Evolutionary conservation across 2,888 invertebrate genomes (phyloP).

Genomic region (Caenorhabditis sp.): DNA sequence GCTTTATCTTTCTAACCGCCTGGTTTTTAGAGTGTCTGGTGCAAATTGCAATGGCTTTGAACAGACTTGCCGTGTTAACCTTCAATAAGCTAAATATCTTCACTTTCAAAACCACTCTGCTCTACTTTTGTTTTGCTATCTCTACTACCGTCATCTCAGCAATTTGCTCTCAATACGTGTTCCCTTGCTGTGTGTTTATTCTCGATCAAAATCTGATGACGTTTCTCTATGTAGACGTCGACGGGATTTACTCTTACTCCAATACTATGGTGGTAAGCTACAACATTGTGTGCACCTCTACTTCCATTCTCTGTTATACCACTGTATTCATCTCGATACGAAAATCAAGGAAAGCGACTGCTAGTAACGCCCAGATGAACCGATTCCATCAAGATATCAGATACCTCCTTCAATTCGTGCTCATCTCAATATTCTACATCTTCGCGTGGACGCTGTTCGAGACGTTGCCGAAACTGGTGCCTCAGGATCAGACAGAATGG

Average conservation of each 20-base stretch:
- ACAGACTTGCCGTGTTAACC: conserved; percentile 13
- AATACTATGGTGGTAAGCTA: conserved; percentile 26
- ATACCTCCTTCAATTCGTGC: conserved; percentile 65
- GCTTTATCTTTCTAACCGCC: conserved; percentile 44
- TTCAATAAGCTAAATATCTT: conserved; percentile 17
- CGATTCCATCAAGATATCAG: conserved; percentile 42
- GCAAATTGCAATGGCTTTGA: conserved; percentile 54
- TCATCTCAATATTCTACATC: conserved; percentile 65
- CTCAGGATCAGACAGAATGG: conserved; percentile 45
- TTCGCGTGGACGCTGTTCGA: conserved; percentile 66
- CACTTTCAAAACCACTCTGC: conserved; percentile 16
- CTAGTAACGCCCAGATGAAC: conserved; percentile 2
- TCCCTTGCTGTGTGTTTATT: conserved; percentile 42
- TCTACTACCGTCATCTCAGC: conserved; percentile 5
- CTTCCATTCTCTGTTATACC: conserved; percentile 27
- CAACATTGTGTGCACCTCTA: conserved; percentile 22
- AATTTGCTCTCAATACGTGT: conserved; percentile 12
- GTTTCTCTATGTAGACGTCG: not conserved
- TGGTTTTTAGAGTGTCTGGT: conserved; percentile 60
- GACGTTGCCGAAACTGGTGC: conserved; percentile 58
- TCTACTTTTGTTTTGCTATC: conserved; percentile 17
- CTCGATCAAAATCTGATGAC: conserved; percentile 24
- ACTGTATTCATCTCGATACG: conserved; percentile 10
- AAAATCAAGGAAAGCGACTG: not conserved
- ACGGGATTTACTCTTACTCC: conserved; percentile 21